A percentile compares a stretch with the other conserved stretches of the same genome.
These are phyloP conservation scores for Procapra przewalskii DNA, from an alignment of 2,113 vertebrate species.

Conservation along the genomic window DNA sequence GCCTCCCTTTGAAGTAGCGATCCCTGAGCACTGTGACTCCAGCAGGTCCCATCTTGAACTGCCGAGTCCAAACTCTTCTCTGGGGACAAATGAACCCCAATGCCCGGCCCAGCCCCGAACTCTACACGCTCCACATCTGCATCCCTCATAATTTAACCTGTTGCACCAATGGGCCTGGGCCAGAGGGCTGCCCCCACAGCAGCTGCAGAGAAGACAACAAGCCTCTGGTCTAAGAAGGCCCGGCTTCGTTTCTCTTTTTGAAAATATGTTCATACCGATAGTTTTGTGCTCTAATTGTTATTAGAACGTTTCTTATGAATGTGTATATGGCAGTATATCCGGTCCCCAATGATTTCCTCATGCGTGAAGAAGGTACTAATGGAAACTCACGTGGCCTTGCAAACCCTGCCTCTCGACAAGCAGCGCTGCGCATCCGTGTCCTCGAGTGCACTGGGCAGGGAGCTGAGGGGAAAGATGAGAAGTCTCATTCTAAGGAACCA, in stretches of 20 bases:
- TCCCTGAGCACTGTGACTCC: rapidly evolving
- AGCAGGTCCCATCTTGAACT: not conserved
- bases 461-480: not conserved
- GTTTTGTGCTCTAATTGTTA: conserved; percentile 66
- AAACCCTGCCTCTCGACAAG: not conserved
- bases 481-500: not conserved
- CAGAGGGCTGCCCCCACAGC: not conserved
- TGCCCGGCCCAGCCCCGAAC: not conserved
- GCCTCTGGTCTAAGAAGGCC: conserved; percentile 64
- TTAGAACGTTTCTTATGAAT: conserved; percentile 56
- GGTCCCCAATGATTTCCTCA: not conserved
- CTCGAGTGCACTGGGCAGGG: not conserved
- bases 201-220: conserved; percentile 27
- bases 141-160: rapidly evolving
- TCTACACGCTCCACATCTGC: not conserved
- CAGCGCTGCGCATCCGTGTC: not conserved
- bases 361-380: conserved; percentile 26
- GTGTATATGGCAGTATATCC: conserved; percentile 24
- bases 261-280: conserved; percentile 49
- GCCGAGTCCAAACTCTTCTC: not conserved
- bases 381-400: conserved; percentile 45
- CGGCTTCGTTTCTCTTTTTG: conserved; percentile 51
- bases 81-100: not conserved
- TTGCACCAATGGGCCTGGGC: not conserved
- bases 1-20: not conserved